Conservation (phyloP, 2,113 vertebrate species). For the Edolisoma coerulescens region DNA sequence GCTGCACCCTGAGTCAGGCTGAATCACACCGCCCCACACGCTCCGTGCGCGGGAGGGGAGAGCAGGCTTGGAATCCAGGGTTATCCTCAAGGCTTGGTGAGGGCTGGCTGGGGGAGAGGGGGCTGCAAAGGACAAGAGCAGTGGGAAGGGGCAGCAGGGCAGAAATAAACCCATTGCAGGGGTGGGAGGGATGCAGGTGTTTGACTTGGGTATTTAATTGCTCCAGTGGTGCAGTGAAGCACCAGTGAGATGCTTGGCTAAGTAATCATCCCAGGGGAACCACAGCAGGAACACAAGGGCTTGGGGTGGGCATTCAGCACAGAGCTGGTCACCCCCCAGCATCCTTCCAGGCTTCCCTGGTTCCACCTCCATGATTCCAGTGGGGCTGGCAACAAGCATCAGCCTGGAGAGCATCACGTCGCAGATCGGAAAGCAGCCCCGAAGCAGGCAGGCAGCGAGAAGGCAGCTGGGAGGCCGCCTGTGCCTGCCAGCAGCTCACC, state of each 20-base stretch:
- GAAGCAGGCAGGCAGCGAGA: neutral
- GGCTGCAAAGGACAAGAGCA: accelerated
- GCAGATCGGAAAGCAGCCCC: neutral
- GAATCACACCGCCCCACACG: accelerated
- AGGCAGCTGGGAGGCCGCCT: neutral
- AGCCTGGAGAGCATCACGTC: neutral
- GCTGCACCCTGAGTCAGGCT: neutral
- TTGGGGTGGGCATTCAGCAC: neutral
- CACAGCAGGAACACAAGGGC: neutral
- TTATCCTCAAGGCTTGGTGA: too few relatives aligned
- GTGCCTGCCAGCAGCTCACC: neutral
- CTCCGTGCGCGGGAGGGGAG: accelerated
- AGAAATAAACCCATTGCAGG: neutral
- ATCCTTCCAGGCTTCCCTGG: neutral
- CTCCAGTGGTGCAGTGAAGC: neutral
- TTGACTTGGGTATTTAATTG: neutral
- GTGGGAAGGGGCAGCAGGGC: neutral
- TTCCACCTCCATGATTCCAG: neutral
- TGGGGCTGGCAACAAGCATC: neutral
- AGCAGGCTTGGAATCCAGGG: neutral
- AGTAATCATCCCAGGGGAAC: neutral
- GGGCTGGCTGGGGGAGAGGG: neutral
- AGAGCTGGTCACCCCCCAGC: neutral
- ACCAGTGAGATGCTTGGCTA: neutral
- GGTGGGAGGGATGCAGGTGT: neutral